phyloP scores from a whole-genome alignment of 2,888 invertebrate genomes.

The Teinopalpus imperialis region DNA sequence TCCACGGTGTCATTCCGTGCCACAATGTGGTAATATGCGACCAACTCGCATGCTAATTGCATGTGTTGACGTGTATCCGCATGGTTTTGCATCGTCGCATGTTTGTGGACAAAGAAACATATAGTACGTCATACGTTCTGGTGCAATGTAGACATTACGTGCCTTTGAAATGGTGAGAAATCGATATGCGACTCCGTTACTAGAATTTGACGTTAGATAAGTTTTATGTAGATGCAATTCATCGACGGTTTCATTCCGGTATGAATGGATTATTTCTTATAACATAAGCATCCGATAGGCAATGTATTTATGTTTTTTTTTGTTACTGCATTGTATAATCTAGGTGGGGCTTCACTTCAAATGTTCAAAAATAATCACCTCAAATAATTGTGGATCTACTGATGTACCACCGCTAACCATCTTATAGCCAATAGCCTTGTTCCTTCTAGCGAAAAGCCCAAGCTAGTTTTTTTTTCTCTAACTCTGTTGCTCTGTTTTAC shows the following conservation, averaged over 20 bases:
- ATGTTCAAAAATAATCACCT: too few relatives aligned
- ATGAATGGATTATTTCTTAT: background rate
- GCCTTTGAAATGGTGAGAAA: conserved; percentile 9
- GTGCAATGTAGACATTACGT: background rate
- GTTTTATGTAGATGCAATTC: background rate
- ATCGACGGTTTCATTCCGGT: background rate
- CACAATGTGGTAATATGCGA: conserved; percentile 16
- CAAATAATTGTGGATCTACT: too few relatives aligned
- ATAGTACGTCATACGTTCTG: background rate
- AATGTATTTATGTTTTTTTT: too few relatives aligned
- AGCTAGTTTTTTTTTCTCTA: too few relatives aligned
- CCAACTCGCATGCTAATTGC: conserved; percentile 21
- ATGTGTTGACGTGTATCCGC: conserved; percentile 11
- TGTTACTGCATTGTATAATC: too few relatives aligned
- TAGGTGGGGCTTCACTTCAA: too few relatives aligned
- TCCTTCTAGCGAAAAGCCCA: too few relatives aligned
- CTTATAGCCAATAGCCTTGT: too few relatives aligned
- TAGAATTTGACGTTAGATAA: background rate
- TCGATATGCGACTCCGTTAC: conserved; percentile 4
- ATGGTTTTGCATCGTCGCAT: conserved; percentile 17
- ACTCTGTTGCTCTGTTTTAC: too few relatives aligned
- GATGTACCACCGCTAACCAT: too few relatives aligned
- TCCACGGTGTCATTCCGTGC: conserved; percentile 9
- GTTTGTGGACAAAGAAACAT: conserved; percentile 20
- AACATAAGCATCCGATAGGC: background rate